A percentile compares a stretch with the other conserved stretches of the same genome.
Conservation (phyloP, 2,113 vertebrate genomes). For the Pelecanoides urinatrix region DNA sequence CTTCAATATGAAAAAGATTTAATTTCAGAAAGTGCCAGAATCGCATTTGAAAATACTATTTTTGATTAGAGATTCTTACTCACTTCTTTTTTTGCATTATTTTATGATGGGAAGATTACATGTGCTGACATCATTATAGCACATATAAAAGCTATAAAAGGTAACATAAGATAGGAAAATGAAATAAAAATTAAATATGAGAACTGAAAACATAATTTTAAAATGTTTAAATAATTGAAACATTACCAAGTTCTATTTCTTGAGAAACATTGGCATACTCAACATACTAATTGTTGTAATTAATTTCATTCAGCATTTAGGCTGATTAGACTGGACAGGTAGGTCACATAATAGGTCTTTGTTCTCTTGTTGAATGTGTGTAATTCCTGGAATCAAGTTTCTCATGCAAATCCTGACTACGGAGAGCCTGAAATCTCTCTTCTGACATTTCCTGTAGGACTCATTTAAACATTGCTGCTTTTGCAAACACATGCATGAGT, state of each 20-base stretch:
- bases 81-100: background rate
- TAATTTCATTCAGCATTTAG: background rate
- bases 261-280: background rate
- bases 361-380: background rate
- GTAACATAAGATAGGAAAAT: background rate
- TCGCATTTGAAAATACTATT: background rate
- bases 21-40: background rate
- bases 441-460: background rate
- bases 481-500: background rate
- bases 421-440: background rate
- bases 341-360: background rate
- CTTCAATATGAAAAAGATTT: background rate
- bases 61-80: background rate
- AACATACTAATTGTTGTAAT: background rate
- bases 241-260: background rate
- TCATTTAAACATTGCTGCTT: background rate
- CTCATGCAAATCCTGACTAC: background rate
- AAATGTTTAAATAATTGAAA: constrained; percentile 8
- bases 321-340: background rate
- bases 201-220: background rate
- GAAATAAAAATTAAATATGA: background rate
- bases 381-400: constrained; percentile 11
- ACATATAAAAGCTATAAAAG: background rate
- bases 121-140: background rate
- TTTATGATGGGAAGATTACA: background rate